Evolutionary conservation across 2,113 vertebrate species (phyloP).

Genomic region (Sapayoa aenigma): DNA sequence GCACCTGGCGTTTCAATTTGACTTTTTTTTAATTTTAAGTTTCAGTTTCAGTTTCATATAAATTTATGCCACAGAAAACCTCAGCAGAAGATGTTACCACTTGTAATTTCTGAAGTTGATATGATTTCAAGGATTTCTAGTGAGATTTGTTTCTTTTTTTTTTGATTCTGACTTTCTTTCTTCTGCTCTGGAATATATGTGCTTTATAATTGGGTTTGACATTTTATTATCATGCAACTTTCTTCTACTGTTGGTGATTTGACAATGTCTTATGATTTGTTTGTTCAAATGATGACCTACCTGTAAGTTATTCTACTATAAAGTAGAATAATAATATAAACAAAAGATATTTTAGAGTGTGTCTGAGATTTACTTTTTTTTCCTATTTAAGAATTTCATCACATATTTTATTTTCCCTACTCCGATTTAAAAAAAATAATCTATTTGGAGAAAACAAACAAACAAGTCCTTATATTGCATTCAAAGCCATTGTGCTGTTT

Average conservation of each 20-base stretch:
- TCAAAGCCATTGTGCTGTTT: not conserved
- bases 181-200: not conserved
- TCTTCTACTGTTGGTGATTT: not conserved
- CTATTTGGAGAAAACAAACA: not conserved
- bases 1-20: not conserved
- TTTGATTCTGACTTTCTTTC: not conserved
- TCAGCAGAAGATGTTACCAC: not conserved
- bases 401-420: not conserved
- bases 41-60: not conserved
- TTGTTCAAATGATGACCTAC: not conserved
- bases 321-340: not conserved
- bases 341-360: not conserved
- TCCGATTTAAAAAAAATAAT: not conserved
- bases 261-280: not conserved
- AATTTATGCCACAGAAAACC: not conserved
- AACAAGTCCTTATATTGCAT: not conserved
- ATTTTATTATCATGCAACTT: not conserved
- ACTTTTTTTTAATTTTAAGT: not conserved
- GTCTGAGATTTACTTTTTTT: not conserved
- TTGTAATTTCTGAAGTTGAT: not conserved
- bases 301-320: not conserved
- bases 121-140: not conserved
- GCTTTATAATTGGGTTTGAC: not conserved
- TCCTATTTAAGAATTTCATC: not conserved
- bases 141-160: not conserved